A percentile compares a stretch with the other conserved stretches of the same genome.
Conservation (phyloP, 1,140 invertebrate species). For the Campoletis sonorensis region DNA sequence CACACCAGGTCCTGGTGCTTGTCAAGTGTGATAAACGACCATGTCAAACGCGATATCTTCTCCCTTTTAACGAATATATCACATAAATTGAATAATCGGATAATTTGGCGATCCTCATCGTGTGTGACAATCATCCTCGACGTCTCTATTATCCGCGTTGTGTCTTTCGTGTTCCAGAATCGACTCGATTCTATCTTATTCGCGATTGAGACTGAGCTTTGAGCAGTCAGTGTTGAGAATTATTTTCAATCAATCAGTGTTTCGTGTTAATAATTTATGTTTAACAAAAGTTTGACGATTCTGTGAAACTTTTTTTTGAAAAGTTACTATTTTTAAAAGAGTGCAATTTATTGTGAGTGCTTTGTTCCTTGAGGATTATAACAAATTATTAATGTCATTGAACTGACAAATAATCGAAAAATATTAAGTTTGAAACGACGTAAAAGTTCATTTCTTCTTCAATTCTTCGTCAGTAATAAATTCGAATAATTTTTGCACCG, state of each 20-base stretch:
- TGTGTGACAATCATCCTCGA: neutral
- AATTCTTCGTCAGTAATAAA: neutral
- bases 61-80: slow-evolving; percentile 40
- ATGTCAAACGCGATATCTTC: slow-evolving; percentile 3
- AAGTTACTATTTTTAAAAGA: no score
- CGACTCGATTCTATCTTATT: neutral
- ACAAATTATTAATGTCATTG: neutral
- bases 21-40: slow-evolving; percentile 34
- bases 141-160: slow-evolving; percentile 18
- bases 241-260: neutral
- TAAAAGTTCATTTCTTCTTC: neutral
- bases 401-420: neutral
- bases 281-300: neutral
- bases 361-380: neutral
- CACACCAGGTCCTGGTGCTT: neutral
- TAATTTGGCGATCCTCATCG: slow-evolving; percentile 34
- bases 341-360: neutral
- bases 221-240: neutral
- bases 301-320: neutral
- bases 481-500: neutral
- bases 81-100: slow-evolving; percentile 52
- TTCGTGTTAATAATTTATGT: neutral
- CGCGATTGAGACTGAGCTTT: neutral
- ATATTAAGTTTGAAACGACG: neutral
- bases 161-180: neutral